Conservation (phyloP, 1,140 invertebrate genomes). For the Drosophila orosa region DNA sequence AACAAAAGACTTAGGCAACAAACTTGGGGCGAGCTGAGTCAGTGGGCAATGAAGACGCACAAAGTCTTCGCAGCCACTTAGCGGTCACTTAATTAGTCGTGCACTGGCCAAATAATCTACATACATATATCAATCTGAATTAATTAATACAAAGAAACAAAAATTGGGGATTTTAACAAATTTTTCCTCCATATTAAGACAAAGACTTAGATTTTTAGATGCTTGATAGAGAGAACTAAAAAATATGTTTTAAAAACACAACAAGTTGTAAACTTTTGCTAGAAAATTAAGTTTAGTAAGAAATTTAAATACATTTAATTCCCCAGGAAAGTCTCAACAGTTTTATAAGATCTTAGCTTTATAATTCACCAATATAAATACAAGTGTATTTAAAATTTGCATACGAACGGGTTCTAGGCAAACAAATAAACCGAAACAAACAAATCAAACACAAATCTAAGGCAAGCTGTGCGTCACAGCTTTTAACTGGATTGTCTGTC, state of each 20-base stretch:
- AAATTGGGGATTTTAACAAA: background rate
- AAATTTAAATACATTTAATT: background rate
- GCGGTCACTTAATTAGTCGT: conserved; percentile 49
- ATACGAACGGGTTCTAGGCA: conserved; percentile 37
- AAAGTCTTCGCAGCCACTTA: conserved; percentile 44
- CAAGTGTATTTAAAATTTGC: conserved; percentile 18
- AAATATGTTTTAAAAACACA: background rate
- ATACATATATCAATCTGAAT: background rate
- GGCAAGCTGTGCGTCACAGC: conserved; percentile 26
- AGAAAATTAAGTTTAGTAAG: too few relatives aligned
- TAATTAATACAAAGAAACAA: background rate
- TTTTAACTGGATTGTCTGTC: conserved; percentile 14
- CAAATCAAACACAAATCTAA: conserved; percentile 25
- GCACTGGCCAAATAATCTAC: conserved; percentile 21
- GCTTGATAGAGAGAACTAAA: background rate
- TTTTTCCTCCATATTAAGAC: background rate
- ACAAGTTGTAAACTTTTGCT: background rate
- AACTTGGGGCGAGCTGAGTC: conserved; percentile 60
- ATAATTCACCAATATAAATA: background rate
- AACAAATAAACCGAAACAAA: conserved; percentile 45
- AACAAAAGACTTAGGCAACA: conserved; percentile 82
- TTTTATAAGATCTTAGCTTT: background rate
- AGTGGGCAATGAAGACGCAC: conserved; percentile 25
- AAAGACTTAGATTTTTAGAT: background rate
- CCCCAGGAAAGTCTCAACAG: background rate